Evolutionary conservation across 2,113 vertebrate genomes (phyloP).

Genomic region (Prietella phreatophila): DNA sequence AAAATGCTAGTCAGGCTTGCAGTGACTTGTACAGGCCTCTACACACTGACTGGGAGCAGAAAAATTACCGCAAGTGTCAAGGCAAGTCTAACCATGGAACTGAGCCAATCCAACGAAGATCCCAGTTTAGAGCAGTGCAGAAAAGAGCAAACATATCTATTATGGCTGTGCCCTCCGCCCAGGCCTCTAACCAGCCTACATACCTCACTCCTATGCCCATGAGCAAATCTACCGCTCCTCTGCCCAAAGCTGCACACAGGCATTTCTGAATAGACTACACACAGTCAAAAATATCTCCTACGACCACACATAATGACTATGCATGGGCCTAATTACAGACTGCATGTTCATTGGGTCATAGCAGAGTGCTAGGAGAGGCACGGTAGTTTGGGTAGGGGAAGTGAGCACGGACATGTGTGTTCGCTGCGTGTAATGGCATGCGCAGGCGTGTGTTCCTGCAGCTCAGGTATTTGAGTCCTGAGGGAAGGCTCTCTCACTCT

Average conservation of each 20-base stretch:
- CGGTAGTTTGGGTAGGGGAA: slow-evolving; percentile 33
- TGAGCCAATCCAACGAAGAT: slow-evolving; percentile 54
- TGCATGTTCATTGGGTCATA: slow-evolving; percentile 45
- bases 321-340: slow-evolving; percentile 50
- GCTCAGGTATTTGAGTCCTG: slow-evolving; percentile 74
- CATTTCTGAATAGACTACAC: slow-evolving; percentile 47
- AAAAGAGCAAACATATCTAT: slow-evolving; percentile 45
- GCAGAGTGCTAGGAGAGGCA: slow-evolving; percentile 40
- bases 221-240: slow-evolving; percentile 46
- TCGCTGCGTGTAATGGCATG: slow-evolving; percentile 64
- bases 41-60: slow-evolving; percentile 47
- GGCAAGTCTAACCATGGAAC: slow-evolving; percentile 44
- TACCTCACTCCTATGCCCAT: slow-evolving; percentile 43
- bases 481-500: slow-evolving; percentile 63
- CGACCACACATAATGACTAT: slow-evolving; percentile 51
- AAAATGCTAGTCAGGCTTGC: slow-evolving; percentile 61
- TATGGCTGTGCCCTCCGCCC: slow-evolving; percentile 43
- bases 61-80: slow-evolving; percentile 39
- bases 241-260: slow-evolving; percentile 47
- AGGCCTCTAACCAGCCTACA: slow-evolving; percentile 43
- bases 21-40: slow-evolving; percentile 61
- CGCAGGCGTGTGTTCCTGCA: slow-evolving; percentile 70
- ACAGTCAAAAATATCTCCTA: slow-evolving; percentile 52
- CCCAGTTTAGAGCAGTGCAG: slow-evolving; percentile 32
- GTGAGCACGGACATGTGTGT: slow-evolving; percentile 49